Evolutionary conservation across 2,113 vertebrate species (phyloP).

Genomic region (Stegastes partitus): DNA sequence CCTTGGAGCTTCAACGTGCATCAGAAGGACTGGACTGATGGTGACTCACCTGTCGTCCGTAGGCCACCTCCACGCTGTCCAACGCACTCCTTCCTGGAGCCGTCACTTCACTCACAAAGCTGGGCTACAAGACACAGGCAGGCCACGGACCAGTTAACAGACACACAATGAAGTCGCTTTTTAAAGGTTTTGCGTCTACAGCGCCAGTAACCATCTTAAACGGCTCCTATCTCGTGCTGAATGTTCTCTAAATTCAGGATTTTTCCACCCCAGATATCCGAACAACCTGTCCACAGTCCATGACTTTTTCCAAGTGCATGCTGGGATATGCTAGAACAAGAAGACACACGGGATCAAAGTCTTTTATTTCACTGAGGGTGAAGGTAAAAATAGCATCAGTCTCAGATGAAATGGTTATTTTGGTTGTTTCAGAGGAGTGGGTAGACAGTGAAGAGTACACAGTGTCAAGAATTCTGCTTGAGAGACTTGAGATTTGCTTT

Average conservation of each 20-base stretch:
- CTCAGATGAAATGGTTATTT: slow-evolving; percentile 33
- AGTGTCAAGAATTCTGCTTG: slow-evolving; percentile 18
- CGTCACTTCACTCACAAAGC: slow-evolving; percentile 88
- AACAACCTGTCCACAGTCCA: not conserved
- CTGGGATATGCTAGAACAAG: slow-evolving; percentile 16
- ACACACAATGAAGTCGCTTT: not conserved
- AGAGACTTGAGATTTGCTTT: slow-evolving; percentile 15
- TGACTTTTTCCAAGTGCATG: slow-evolving; percentile 2
- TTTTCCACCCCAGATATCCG: not conserved
- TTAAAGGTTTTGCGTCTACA: not conserved
- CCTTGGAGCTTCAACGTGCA: not conserved
- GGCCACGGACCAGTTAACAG: not conserved
- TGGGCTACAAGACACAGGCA: slow-evolving; percentile 84
- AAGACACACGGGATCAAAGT: slow-evolving; percentile 27
- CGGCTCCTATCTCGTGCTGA: not conserved
- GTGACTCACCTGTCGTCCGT: slow-evolving; percentile 91
- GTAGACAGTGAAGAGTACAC: not conserved
- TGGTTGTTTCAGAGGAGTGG: slow-evolving; percentile 6
- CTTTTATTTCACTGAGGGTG: not conserved
- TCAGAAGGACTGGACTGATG: not conserved
- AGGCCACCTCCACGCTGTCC: slow-evolving; percentile 95
- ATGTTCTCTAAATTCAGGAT: not conserved
- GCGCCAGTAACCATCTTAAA: not conserved
- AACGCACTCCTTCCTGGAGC: slow-evolving; percentile 93
- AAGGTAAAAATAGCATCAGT: slow-evolving; percentile 49